These are phyloP conservation scores for Altica lythri DNA, from an alignment of 2,888 invertebrate species.

Conservation along the genomic window DNA sequence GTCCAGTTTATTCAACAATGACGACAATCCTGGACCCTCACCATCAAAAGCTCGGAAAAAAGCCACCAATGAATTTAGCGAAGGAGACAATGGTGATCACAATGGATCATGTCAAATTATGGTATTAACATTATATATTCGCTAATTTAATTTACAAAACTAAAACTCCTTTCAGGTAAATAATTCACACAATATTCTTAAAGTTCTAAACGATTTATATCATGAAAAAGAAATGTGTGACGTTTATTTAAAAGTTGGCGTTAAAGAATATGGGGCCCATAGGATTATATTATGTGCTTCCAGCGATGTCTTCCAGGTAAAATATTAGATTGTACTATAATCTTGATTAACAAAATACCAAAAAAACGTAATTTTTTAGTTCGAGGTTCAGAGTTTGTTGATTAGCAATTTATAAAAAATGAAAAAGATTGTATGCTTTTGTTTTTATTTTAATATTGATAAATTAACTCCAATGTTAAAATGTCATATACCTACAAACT, in stretches of 20 bases:
- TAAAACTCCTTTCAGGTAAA: conserved; percentile 68
- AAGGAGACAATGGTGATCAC: conserved; percentile 30
- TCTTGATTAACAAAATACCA: too few species aligned
- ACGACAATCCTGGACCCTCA: conserved; percentile 32
- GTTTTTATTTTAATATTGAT: too few species aligned
- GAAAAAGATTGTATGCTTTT: too few species aligned
- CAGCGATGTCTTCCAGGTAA: conserved; percentile 92
- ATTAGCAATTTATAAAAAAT: too few species aligned
- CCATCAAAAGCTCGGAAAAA: conserved; percentile 39
- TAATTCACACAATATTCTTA: conserved; percentile 79
- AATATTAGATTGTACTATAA: too few species aligned
- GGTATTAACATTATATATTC: conserved; percentile 30
- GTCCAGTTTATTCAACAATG: too few species aligned
- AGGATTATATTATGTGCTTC: conserved; percentile 90
- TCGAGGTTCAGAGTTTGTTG: too few species aligned
- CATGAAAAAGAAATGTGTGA: conserved; percentile 89
- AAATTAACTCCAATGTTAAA: too few species aligned
- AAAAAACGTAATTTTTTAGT: too few species aligned
- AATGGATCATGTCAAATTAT: conserved; percentile 47
- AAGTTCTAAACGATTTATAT: conserved; percentile 82
- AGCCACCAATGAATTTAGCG: conserved; percentile 35
- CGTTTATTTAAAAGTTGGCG: conserved; percentile 81
- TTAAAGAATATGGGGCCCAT: conserved; percentile 83
- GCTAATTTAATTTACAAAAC: neutral
- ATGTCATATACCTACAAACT: too few species aligned